Conservation (phyloP, 2,113 vertebrate species). For the Siniperca chuatsi region DNA sequence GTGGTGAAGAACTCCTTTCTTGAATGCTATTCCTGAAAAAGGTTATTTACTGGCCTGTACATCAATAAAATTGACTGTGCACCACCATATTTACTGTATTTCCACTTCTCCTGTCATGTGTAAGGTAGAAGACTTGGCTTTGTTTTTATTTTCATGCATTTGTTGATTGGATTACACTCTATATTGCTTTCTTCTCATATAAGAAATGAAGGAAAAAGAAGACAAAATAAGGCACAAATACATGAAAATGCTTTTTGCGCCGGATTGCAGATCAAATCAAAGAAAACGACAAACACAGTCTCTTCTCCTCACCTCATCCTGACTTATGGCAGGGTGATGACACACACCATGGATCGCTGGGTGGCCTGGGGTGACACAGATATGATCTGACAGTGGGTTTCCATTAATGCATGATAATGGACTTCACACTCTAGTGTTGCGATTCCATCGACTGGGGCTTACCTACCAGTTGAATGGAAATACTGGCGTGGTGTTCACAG, state of each 20-base stretch:
- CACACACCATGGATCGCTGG: conserved; percentile 54
- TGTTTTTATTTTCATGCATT: conserved; percentile 5
- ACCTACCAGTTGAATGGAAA: conserved; percentile 39
- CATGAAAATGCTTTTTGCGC: conserved; percentile 11
- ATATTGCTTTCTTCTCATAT: conserved; percentile 2
- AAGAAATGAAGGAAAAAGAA: conserved; percentile 10
- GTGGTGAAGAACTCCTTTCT: conserved; percentile 66
- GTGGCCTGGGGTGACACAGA: conserved; percentile 66
- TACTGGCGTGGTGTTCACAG: conserved; percentile 11
- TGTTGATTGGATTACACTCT: neutral
- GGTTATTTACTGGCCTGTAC: conserved; percentile 85
- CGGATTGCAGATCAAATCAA: conserved; percentile 38
- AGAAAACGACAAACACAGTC: conserved; percentile 45
- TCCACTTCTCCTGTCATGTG: conserved; percentile 37
- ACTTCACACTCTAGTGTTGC: conserved; percentile 57
- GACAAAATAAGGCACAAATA: neutral
- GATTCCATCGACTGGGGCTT: conserved; percentile 45
- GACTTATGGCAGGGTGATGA: conserved; percentile 54
- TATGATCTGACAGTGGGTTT: conserved; percentile 70
- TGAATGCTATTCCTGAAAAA: conserved; percentile 86
- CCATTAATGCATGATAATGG: conserved; percentile 77
- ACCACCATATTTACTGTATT: conserved; percentile 71
- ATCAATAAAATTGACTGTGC: conserved; percentile 94
- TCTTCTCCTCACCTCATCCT: conserved; percentile 41
- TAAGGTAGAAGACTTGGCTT: neutral